phyloP scores from a whole-genome alignment of 2,113 vertebrate species.

The Gymnorhina tibicen region DNA sequence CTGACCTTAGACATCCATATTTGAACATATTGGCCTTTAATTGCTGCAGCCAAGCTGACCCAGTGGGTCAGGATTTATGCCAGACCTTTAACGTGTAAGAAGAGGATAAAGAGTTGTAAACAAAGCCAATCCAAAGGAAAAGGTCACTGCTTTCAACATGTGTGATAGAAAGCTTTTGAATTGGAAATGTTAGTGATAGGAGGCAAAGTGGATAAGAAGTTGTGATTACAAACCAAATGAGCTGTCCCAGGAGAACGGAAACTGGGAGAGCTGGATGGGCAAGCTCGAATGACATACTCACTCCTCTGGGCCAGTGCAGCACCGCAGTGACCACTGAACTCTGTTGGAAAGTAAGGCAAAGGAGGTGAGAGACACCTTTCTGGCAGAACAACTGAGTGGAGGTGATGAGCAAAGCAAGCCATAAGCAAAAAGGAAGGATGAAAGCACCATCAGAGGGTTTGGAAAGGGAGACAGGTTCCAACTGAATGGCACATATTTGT shows the following conservation, averaged over 20 bases:
- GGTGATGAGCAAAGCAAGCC: not conserved
- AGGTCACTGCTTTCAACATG: conserved; percentile 2
- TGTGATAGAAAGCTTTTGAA: not conserved
- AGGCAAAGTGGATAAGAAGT: not conserved
- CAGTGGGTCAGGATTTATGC: not conserved
- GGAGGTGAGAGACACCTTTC: not conserved
- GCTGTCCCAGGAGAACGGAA: not conserved
- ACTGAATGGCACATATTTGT: not conserved
- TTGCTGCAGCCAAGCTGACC: not conserved
- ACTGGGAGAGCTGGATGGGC: not conserved
- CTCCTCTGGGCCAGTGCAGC: not conserved
- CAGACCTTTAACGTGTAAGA: not conserved
- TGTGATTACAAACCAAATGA: not conserved
- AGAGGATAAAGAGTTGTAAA: conserved; percentile 12
- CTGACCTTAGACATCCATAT: not conserved
- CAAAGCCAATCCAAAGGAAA: not conserved
- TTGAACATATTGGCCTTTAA: not conserved
- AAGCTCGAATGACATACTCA: not conserved
- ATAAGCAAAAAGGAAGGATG: not conserved
- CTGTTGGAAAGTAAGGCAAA: not conserved
- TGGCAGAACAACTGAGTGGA: not conserved
- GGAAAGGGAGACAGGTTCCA: not conserved
- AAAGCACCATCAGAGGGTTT: not conserved
- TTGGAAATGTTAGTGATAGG: not conserved
- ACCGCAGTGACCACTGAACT: not conserved